phyloP scores from a whole-genome alignment of 1,140 invertebrate genomes.

The Pseudobourletiella spinata region DNA sequence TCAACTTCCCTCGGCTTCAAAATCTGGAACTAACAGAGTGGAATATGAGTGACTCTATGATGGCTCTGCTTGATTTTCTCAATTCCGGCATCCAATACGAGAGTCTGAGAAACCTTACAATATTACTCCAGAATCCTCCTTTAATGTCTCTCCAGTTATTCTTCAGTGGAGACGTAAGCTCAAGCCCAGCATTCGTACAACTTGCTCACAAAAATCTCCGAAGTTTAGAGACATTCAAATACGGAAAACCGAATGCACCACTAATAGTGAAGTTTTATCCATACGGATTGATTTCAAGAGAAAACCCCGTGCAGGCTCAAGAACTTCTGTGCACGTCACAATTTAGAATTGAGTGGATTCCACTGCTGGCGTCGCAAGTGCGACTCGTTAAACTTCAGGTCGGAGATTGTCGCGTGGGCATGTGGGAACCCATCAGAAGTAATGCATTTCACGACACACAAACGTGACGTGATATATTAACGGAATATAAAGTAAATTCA shows the following conservation, averaged over 20 bases:
- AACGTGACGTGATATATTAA: too few species aligned
- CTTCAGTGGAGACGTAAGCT: not conserved
- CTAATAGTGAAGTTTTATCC: not conserved
- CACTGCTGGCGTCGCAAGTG: not conserved
- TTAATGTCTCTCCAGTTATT: not conserved
- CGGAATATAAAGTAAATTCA: too few species aligned
- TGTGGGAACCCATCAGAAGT: not conserved
- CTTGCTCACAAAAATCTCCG: not conserved
- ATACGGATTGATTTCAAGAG: not conserved
- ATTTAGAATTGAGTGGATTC: slow-evolving; percentile 5
- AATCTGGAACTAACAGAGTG: slow-evolving; percentile 2
- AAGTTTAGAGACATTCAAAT: not conserved
- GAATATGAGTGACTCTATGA: not conserved
- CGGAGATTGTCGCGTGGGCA: slow-evolving; percentile 4
- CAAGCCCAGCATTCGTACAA: not conserved
- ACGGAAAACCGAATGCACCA: not conserved
- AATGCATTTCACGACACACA: too few species aligned
- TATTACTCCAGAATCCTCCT: not conserved
- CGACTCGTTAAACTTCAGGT: not conserved
- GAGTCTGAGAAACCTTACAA: not conserved
- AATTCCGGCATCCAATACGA: not conserved
- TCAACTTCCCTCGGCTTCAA: not conserved
- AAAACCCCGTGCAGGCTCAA: not conserved
- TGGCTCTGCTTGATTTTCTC: not conserved
- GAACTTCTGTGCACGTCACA: not conserved